Conservation (phyloP, 1,140 invertebrate species). For the Monomorium pharaonis region DNA sequence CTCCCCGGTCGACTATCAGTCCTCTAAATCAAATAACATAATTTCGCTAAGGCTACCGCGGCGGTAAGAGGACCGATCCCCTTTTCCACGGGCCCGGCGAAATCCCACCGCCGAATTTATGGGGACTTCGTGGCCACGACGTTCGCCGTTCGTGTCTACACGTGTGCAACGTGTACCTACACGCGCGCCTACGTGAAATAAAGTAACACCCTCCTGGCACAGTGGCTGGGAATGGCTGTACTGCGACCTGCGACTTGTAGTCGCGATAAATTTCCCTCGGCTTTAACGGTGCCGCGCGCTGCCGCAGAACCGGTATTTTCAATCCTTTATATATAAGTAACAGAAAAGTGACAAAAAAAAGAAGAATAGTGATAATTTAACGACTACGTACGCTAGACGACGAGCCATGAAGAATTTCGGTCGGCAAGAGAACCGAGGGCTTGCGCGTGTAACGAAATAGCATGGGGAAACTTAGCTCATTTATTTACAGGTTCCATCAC, state of each 20-base stretch:
- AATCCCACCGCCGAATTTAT: conserved; percentile 46
- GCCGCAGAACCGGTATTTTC: conserved; percentile 42
- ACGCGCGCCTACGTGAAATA: conserved; percentile 31
- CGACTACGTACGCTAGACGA: neutral
- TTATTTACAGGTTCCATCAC: conserved; percentile 46
- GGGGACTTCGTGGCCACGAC: conserved; percentile 28
- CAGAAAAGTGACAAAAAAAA: conserved; percentile 24
- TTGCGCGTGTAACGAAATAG: neutral
- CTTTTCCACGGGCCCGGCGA: conserved; percentile 14
- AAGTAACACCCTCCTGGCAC: conserved; percentile 51
- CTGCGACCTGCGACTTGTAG: conserved; percentile 44
- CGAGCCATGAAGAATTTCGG: conserved; percentile 13
- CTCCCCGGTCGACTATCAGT: conserved; percentile 42
- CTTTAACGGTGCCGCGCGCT: conserved; percentile 5
- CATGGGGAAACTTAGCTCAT: conserved; percentile 39
- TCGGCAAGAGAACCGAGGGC: neutral
- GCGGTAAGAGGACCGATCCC: conserved; percentile 32
- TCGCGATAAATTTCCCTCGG: conserved; percentile 47
- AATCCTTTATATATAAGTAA: conserved; percentile 50
- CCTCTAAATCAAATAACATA: conserved; percentile 36
- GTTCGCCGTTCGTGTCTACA: conserved; percentile 3
- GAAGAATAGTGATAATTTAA: conserved; percentile 14
- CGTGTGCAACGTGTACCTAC: neutral
- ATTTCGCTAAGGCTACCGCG: conserved; percentile 38
- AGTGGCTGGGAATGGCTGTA: conserved; percentile 32